phyloP scores from a whole-genome alignment of 2,113 vertebrate genomes.

The Dromiciops gliroides region DNA sequence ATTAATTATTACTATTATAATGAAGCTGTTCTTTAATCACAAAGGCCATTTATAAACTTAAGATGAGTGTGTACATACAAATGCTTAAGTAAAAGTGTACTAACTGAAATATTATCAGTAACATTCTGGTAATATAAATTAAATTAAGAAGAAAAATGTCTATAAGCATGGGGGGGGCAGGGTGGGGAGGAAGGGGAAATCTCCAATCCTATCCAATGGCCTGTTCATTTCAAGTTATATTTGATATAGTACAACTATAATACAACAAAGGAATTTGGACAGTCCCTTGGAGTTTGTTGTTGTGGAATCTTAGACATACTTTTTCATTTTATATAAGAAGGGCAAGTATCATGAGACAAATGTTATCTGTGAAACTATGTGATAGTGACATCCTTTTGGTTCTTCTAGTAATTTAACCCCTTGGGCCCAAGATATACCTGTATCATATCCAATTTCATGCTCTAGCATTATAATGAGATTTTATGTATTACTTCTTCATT shows the following conservation, averaged over 20 bases:
- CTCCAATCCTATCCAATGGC: too few species aligned
- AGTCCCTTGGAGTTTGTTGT: background rate
- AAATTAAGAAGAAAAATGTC: background rate
- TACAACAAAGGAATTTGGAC: background rate
- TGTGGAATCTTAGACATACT: background rate
- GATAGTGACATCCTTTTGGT: background rate
- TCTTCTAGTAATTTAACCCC: background rate
- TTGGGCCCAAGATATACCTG: background rate
- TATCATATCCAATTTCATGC: background rate
- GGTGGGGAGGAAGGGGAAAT: too few species aligned
- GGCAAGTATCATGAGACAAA: background rate
- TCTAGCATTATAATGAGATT: background rate
- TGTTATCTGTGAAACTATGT: background rate
- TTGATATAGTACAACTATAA: background rate
- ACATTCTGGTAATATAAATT: background rate
- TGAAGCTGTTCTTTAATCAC: background rate
- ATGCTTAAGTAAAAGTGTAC: constrained; percentile 26
- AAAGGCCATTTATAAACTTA: background rate
- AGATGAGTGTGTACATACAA: background rate
- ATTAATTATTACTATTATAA: background rate
- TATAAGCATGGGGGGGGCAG: background rate
- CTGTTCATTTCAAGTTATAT: background rate
- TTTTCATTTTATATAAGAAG: background rate
- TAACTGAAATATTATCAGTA: background rate
- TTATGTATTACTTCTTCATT: background rate